These are phyloP conservation scores for Sander lucioperca DNA, from an alignment of 2,113 vertebrate genomes.

Conservation along the genomic window DNA sequence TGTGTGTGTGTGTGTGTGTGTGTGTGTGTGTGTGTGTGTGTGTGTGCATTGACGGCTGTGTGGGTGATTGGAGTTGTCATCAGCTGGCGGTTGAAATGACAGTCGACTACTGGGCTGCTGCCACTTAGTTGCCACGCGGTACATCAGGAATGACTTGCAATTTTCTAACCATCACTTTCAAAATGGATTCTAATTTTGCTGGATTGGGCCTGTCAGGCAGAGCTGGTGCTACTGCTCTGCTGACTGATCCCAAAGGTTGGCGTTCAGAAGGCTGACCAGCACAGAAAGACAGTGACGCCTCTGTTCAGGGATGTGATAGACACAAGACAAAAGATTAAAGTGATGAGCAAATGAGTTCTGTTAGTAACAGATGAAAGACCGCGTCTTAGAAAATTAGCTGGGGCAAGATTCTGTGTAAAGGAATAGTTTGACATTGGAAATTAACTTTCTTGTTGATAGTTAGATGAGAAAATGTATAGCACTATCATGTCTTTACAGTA, in stretches of 20 bases:
- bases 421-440: background rate
- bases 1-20: slow-evolving; percentile 12
- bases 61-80: slow-evolving; percentile 79
- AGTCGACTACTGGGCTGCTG: slow-evolving; percentile 76
- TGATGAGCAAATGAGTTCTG: slow-evolving; percentile 35
- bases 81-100: slow-evolving; percentile 77
- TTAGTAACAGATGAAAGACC: background rate
- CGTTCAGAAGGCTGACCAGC: slow-evolving; percentile 56
- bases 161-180: slow-evolving; percentile 84
- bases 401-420: background rate
- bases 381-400: background rate
- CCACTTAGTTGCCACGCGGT: slow-evolving; percentile 77
- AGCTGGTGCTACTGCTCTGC: slow-evolving; percentile 54
- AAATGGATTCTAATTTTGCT: slow-evolving; percentile 81
- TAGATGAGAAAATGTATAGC: background rate
- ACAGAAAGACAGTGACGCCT: slow-evolving; percentile 39
- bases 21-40: slow-evolving; percentile 18
- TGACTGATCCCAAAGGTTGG: slow-evolving; percentile 67
- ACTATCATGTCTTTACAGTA: background rate
- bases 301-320: slow-evolving; percentile 25
- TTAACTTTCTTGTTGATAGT: background rate
- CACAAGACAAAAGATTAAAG: slow-evolving; percentile 16
- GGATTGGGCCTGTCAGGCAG: slow-evolving; percentile 76
- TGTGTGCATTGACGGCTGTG: slow-evolving; percentile 48
- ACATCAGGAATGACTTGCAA: slow-evolving; percentile 83